Evolutionary conservation across 2,797 vertebrate genomes (phyloP).

Genomic region (Propithecus deckenii): DNA sequence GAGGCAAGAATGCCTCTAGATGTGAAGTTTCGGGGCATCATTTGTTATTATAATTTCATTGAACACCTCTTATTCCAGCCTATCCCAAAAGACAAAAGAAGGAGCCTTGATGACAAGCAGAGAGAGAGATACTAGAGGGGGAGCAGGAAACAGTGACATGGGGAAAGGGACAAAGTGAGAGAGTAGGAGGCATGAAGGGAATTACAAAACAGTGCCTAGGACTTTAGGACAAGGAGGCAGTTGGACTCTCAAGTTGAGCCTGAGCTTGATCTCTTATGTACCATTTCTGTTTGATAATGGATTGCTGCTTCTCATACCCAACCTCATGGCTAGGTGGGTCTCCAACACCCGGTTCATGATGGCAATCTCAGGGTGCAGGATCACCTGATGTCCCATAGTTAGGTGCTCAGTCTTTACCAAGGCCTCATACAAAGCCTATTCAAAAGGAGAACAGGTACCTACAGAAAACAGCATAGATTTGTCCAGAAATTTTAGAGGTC

Average conservation of each 20-base stretch:
- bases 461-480: no score
- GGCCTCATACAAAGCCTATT: no score
- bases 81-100: background rate
- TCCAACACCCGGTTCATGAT: no score
- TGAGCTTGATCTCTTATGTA: background rate
- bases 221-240: background rate
- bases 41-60: background rate
- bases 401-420: no score
- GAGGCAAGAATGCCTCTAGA: background rate
- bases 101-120: background rate
- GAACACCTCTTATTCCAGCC: background rate
- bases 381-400: no score
- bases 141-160: background rate
- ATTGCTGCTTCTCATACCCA: background rate
- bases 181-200: background rate
- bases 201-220: background rate
- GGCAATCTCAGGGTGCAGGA: no score
- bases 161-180: background rate
- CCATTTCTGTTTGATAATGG: background rate
- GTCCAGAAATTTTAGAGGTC: no score
- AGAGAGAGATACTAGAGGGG: background rate
- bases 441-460: no score
- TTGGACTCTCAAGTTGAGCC: background rate
- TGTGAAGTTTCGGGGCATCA: background rate
- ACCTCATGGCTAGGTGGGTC: no score